Conservation (phyloP, 2,113 vertebrate genomes). For the Erythrolamprus reginae region DNA sequence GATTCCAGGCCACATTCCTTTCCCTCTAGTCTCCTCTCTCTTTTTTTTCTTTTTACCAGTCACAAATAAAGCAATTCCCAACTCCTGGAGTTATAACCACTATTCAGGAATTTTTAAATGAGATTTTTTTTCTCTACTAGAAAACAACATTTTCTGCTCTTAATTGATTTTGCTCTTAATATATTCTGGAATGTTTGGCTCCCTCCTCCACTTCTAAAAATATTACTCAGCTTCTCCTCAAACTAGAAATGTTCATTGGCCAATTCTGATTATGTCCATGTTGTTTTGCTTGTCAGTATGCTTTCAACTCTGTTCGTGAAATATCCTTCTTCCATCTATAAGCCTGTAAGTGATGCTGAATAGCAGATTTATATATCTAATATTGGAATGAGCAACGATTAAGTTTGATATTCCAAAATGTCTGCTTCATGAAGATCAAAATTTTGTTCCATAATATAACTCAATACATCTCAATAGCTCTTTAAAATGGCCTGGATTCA, state of each 20-base stretch:
- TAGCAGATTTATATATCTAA: background rate
- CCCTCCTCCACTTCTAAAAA: background rate
- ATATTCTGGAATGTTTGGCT: background rate
- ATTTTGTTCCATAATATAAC: background rate
- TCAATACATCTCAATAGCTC: background rate
- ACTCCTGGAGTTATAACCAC: background rate
- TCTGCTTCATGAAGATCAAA: background rate
- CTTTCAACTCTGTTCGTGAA: background rate
- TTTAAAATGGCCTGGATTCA: background rate
- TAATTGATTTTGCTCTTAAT: background rate
- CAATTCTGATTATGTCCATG: background rate
- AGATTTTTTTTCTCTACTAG: background rate
- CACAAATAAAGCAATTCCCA: background rate
- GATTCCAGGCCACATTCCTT: background rate
- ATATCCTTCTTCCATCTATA: background rate
- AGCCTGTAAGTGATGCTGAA: background rate
- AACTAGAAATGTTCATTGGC: background rate
- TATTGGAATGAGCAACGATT: background rate
- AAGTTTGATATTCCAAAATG: background rate
- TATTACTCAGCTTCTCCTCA: background rate
- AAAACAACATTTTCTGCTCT: background rate
- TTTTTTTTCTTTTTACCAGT: background rate
- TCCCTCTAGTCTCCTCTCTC: background rate
- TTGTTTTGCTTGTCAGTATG: background rate
- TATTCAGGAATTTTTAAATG: background rate